Percentiles rank a stretch among this genome's conserved stretches.
Evolutionary conservation across 2,888 invertebrate genomes (phyloP).

Genomic region (Cephus spinipes): DNA sequence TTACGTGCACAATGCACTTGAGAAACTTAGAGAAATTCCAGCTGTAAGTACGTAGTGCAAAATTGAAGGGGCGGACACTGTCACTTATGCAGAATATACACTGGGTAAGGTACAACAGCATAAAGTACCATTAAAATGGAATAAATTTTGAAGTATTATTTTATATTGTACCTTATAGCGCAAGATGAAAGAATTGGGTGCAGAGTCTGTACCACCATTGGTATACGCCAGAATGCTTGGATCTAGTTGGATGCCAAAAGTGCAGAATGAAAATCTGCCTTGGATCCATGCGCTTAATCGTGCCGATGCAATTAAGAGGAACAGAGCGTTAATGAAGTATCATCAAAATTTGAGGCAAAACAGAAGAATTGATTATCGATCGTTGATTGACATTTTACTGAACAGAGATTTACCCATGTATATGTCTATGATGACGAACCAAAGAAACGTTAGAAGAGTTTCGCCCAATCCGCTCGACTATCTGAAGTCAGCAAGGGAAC

Average conservation of each 20-base stretch:
- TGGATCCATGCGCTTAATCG: not conserved
- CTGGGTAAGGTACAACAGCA: not conserved
- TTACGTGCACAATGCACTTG: not conserved
- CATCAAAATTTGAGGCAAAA: not conserved
- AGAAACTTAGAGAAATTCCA: not conserved
- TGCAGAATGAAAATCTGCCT: not conserved
- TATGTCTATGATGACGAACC: not conserved
- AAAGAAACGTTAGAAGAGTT: not conserved
- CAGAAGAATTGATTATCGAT: not conserved
- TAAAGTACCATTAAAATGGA: not conserved
- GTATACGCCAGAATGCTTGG: constrained; percentile 54
- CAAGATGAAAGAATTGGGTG: not conserved
- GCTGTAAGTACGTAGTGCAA: not conserved
- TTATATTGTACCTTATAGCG: not conserved
- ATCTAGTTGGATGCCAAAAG: constrained; percentile 58
- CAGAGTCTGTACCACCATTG: constrained; percentile 21
- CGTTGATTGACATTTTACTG: not conserved
- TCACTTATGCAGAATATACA: not conserved
- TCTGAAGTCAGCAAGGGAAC: not conserved
- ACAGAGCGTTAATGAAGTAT: not conserved
- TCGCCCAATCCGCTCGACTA: not conserved
- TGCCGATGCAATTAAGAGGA: not conserved
- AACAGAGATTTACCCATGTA: not conserved
- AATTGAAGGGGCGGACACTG: not conserved
- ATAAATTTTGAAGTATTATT: not conserved